A percentile compares a stretch with the other conserved stretches of the same genome.
Conservation (phyloP, 2,113 vertebrate genomes). For the Cichladusa arquata region DNA sequence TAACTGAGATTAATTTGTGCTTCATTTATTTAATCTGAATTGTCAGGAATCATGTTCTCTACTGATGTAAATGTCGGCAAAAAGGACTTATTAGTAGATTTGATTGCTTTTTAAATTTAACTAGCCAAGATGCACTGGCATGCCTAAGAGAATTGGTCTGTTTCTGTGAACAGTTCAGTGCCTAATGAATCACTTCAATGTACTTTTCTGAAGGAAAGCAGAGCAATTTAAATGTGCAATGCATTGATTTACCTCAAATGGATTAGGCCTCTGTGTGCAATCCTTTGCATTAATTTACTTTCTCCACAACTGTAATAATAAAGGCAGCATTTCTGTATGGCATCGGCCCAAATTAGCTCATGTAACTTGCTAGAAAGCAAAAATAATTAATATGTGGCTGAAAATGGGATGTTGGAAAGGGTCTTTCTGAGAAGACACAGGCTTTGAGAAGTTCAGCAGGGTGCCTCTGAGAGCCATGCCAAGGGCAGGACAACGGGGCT, state of each 20-base stretch:
- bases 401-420: background rate
- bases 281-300: constrained; percentile 74
- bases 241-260: constrained; percentile 79
- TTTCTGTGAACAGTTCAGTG: constrained; percentile 70
- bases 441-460: rapidly evolving
- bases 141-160: constrained; percentile 70
- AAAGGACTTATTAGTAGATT: constrained; percentile 75
- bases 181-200: constrained; percentile 77
- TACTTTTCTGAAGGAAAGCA: constrained; percentile 77
- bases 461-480: background rate
- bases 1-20: constrained; percentile 72
- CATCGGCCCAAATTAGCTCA: constrained; percentile 37
- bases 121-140: constrained; percentile 68
- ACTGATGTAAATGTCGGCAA: constrained; percentile 70
- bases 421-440: background rate
- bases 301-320: constrained; percentile 63
- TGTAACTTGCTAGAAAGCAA: constrained; percentile 24
- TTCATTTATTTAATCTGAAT: constrained; percentile 75
- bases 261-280: constrained; percentile 73
- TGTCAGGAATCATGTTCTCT: constrained; percentile 72
- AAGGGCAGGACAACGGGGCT: background rate
- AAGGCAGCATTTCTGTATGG: constrained; percentile 13
- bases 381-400: constrained; percentile 23
- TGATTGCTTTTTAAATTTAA: constrained; percentile 82
- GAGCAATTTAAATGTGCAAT: constrained; percentile 73